Conservation (phyloP, 2,113 vertebrate genomes). For the Coptodon rendalli region DNA sequence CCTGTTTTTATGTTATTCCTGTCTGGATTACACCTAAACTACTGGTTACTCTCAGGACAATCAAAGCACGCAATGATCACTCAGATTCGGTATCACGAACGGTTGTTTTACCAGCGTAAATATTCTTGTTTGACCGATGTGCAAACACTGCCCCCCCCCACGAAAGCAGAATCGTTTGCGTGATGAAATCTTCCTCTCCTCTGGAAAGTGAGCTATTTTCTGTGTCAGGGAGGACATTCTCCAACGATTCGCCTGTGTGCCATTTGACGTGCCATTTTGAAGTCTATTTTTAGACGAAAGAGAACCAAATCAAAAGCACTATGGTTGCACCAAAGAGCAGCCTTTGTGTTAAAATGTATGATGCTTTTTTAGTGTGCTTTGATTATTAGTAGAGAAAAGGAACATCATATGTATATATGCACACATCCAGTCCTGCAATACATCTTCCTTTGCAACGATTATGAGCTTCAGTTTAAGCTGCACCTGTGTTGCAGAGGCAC, state of each 20-base stretch:
- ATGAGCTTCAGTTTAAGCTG: neutral
- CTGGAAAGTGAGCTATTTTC: neutral
- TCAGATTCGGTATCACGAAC: neutral
- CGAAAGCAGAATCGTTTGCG: neutral
- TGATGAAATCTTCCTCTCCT: neutral
- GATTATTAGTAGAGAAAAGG: neutral
- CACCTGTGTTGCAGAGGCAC: neutral
- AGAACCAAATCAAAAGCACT: conserved; percentile 4
- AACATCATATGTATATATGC: neutral
- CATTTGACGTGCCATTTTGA: neutral
- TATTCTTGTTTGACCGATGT: neutral
- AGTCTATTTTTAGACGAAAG: conserved; percentile 36
- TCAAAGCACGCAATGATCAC: neutral
- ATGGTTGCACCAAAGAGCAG: neutral
- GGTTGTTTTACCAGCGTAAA: neutral
- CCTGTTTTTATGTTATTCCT: neutral
- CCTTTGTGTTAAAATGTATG: conserved; percentile 8
- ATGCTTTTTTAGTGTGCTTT: neutral
- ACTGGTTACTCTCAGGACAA: neutral
- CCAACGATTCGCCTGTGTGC: neutral
- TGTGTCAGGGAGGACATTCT: neutral
- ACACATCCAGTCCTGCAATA: neutral
- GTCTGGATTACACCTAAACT: neutral
- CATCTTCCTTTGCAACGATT: neutral
- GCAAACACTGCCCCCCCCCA: neutral